phyloP scores from a whole-genome alignment of 2,113 vertebrate genomes.

The Cisticola juncidis region DNA sequence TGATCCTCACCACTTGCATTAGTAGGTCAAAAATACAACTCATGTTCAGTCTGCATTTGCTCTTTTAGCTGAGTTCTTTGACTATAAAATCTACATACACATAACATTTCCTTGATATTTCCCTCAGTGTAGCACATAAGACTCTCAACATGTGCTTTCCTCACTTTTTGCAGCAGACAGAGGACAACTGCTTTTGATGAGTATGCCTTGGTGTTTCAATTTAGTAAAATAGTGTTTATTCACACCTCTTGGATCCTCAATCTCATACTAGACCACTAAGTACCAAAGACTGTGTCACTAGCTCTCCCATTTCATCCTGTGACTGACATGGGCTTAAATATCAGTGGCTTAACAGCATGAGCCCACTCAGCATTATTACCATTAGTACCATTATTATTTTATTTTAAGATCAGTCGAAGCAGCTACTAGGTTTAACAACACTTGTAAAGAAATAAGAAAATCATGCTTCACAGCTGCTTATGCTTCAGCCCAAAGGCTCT shows the following conservation, averaged over 20 bases:
- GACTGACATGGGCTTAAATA: neutral
- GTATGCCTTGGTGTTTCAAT: neutral
- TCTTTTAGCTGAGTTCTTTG: neutral
- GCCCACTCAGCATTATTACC: neutral
- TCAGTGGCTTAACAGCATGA: neutral
- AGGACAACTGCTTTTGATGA: neutral
- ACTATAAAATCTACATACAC: rapidly evolving
- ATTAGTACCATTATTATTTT: neutral
- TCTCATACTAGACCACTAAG: neutral
- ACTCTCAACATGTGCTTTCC: neutral
- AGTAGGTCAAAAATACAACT: neutral
- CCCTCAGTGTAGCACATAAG: rapidly evolving
- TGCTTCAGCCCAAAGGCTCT: neutral
- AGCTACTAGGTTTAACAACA: neutral
- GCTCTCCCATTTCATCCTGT: neutral
- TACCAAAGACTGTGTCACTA: neutral
- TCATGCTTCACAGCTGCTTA: neutral
- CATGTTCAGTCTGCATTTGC: neutral
- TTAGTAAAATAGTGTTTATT: neutral
- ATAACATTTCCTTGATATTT: neutral
- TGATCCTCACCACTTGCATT: neutral
- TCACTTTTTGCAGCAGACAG: neutral
- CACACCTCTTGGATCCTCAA: neutral
- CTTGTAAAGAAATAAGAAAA: neutral
- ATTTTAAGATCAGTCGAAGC: neutral